These are phyloP conservation scores for Macaca nemestrina DNA, from an alignment of 2,113 vertebrate species.

Conservation along the genomic window DNA sequence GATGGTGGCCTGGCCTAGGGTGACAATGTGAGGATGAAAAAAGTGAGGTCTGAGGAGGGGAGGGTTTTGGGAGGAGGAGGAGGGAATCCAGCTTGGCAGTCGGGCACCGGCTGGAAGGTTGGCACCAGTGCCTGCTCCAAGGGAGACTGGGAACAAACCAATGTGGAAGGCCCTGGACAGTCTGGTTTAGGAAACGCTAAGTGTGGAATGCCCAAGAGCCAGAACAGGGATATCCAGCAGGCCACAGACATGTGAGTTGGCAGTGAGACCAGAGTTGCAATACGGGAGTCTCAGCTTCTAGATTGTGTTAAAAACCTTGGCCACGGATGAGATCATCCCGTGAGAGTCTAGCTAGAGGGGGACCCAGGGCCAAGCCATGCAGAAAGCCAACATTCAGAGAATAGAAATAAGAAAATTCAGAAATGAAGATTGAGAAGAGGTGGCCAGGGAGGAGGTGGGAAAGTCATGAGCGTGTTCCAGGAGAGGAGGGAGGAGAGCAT, in stretches of 20 bases:
- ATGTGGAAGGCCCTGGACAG: background rate
- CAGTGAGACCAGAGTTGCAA: background rate
- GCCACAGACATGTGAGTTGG: background rate
- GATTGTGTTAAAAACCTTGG: too few species aligned
- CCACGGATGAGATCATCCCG: rapidly evolving
- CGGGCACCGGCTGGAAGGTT: rapidly evolving
- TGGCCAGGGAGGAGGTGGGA: background rate
- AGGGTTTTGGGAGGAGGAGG: rapidly evolving
- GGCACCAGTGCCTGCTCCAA: rapidly evolving
- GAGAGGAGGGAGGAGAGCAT: too few species aligned
- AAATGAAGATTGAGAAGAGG: background rate
- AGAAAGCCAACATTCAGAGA: background rate
- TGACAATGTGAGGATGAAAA: background rate
- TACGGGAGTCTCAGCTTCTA: background rate
- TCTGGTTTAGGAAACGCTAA: rapidly evolving
- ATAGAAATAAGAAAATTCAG: too few species aligned
- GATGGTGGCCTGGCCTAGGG: background rate
- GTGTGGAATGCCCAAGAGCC: background rate
- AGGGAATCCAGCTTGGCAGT: rapidly evolving
- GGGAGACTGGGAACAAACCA: background rate
- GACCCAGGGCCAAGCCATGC: rapidly evolving
- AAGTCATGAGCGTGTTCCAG: rapidly evolving
- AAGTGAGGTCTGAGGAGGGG: background rate
- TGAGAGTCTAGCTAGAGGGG: background rate
- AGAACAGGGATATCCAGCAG: background rate